Base-by-base conservation (phyloP, 2,888 invertebrate species). In the Ecliptopera silaceata region DNA sequence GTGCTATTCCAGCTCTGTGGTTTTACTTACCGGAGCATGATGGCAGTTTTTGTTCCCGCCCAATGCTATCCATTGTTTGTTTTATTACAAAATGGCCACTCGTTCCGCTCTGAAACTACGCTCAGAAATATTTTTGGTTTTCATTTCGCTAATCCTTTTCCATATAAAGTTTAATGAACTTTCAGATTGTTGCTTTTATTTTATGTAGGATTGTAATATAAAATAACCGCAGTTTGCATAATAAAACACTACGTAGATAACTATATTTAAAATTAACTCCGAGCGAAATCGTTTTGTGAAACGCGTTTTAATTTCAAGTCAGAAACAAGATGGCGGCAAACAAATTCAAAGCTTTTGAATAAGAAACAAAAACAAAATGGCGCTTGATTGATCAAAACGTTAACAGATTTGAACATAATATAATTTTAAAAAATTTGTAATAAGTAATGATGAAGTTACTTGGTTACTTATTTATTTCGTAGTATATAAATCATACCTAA, bases 21-120 rank as follows among this genome's bases (percentile, higher is more conserved):
- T 34, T 44, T 22, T 49, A 61, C 56, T 63, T 51, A 56, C 59
- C 29, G 49, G 29, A 46, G 63, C 49, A 47, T 48, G 57, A 53
- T 53, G 52, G 8, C 46, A 53, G 31, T 56, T 61, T 56, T 56
- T 52, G 51, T 56, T 34, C 15, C 52, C 48, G 44, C 38, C 26
- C 26, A 26, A 26, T 26, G 6, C 52, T 46, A 47, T 32, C 45
- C 50, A 60, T 63, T 62, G 65, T 63, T 60, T 56, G 44, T 65
- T 65, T 62, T 60, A 60, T 61, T 48, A 58, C 54, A 55, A 60
- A 65, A 63, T 59, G 61, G 56, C 56, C 45, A 44, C 53, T 47
- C 60, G 53, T 60, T 63, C 51, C 58, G 55, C 52, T 39, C 26
- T 18, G 29, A 45, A 46, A 52, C 57, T 56, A 48, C 56, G 55